Evolutionary conservation across 2,888 invertebrate species (phyloP), one percentile per base, ranked within the genome.

Genomic region (Mellilla xanthometata): DNA sequence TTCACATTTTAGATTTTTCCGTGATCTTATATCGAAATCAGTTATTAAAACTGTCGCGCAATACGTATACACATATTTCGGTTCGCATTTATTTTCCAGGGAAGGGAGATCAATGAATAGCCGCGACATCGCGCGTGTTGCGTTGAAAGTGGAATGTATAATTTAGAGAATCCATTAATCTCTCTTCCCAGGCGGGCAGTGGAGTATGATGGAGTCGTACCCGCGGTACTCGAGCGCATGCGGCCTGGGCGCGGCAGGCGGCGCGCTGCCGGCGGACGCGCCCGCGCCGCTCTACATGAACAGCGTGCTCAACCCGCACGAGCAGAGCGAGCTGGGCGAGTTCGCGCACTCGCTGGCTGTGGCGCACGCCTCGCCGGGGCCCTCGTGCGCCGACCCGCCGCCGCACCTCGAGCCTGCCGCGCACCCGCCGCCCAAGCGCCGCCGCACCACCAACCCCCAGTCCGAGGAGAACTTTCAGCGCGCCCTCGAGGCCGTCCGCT

Each of bases 171-270:
- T 74, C 75, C 87, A 82, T 92, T 91, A 90, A 87, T 88, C 89
- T 90, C 88, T 89, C 88, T 90, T 92, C 93, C 92, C 93, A 95
- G 95, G 94, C 91, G 93, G 94, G 90, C 95, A 95, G 90, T 95
- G 95, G 95, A 94, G 94, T 86, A 93, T 95, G 91, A 92, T 95
- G 93, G 95, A 95, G 91, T 93, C 93, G 76, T 94, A 94, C 86
- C 92, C 94, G 77, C 93, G 94, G 79, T 94, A 94, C 90, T 91
- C 93, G 77, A 91, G 91, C 79, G 86, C 93, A 70, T 92, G 93
- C 74, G 67, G 67, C 32, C 32, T 39, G 40, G 80, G 85, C 67
- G 82, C 85, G 12, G 50, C 39, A 12, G 42, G 42, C 23, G 19
- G 38, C 26, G 23, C 24, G 31, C 19, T 13, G 53, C 47, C 12